Evolutionary conservation across 2,797 vertebrate species (phyloP), one percentile per base, ranked within the genome.

Genomic region (Poecilia velifera): DNA sequence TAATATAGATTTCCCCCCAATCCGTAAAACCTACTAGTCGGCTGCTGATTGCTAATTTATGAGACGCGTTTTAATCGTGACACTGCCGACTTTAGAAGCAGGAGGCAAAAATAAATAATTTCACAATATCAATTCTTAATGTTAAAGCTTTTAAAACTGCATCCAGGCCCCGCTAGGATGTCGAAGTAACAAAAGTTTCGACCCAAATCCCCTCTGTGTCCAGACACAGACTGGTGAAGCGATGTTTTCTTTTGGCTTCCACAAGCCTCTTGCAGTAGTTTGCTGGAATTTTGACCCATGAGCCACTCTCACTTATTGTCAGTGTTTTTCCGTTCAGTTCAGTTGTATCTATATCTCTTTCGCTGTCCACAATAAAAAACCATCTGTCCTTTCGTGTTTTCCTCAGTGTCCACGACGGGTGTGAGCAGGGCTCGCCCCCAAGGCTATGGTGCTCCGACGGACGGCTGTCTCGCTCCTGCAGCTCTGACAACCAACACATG

Each of bases 371-470:
- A 14, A 72, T 46, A 41, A 57, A 18, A 34, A 16, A 20, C 53
- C 13, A 45, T 41, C 6, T 72, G 8, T 25, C 22, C 47, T 10
- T 20, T 13, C 68, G 25, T 79, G 51, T 78, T 31, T 31, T 45
- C 64, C 74, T 72, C 86, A 95, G 93, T 31, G 91, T 94, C 74
- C 94, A 93, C 3, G 89, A 96, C 1, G 96, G 96, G 80, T 96
- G 96, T 92, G 97, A 98, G 93, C 94, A 94, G 88, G 96, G 94
- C 94, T 96, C 95, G 41, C 97, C 97, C 78, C 97, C 96, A 0
- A 96, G 97, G 86, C 96, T 92, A 28, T 95, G 97, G 91, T 95
- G 97, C 71, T 89, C 94, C 46, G 97, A 98, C 0, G 93, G 95
- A 43, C 96, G 96, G 25, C 90, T 93, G 81, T 94, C 89, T 74